phyloP scores from a whole-genome alignment of 2,888 invertebrate species.

The Sepiola atlantica region DNA sequence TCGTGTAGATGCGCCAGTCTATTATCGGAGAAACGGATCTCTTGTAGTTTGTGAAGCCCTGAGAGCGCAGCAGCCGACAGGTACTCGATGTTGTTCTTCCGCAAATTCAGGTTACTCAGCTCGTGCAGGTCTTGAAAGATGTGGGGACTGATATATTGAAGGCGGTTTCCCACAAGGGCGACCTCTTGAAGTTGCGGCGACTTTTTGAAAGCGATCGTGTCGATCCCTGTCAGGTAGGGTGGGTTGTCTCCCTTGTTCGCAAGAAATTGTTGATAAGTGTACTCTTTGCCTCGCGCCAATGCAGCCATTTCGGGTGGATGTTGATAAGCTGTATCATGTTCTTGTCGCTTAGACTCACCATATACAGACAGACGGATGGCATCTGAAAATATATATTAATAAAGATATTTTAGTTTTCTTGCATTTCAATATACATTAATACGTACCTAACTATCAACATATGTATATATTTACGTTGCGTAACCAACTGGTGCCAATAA shows the following conservation, averaged over 20 bases:
- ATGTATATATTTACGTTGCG: not conserved
- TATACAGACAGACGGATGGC: conserved; percentile 49
- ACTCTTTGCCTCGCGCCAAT: not conserved
- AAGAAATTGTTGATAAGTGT: not conserved
- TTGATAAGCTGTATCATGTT: conserved; percentile 47
- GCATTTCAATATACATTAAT: not conserved
- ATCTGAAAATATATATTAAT: not conserved
- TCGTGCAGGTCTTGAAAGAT: conserved; percentile 57
- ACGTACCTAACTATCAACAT: not conserved
- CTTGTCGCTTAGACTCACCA: conserved; percentile 57
- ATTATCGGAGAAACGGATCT: conserved; percentile 35
- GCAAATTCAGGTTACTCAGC: conserved; percentile 56
- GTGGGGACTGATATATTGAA: conserved; percentile 55
- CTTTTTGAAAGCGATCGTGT: not conserved
- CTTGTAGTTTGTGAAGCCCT: conserved; percentile 37
- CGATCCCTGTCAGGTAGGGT: not conserved
- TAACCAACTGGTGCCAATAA: not conserved
- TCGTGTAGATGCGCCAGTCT: not conserved
- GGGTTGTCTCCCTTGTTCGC: not conserved
- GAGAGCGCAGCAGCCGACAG: not conserved
- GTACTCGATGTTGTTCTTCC: conserved; percentile 55
- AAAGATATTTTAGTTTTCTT: not conserved
- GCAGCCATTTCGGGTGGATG: not conserved
- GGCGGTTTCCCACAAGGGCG: conserved; percentile 57
- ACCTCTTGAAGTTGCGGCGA: conserved; percentile 54